These are phyloP conservation scores for Globodera rostochiensis DNA, from an alignment of 1,140 invertebrate species.

Conservation along the genomic window DNA sequence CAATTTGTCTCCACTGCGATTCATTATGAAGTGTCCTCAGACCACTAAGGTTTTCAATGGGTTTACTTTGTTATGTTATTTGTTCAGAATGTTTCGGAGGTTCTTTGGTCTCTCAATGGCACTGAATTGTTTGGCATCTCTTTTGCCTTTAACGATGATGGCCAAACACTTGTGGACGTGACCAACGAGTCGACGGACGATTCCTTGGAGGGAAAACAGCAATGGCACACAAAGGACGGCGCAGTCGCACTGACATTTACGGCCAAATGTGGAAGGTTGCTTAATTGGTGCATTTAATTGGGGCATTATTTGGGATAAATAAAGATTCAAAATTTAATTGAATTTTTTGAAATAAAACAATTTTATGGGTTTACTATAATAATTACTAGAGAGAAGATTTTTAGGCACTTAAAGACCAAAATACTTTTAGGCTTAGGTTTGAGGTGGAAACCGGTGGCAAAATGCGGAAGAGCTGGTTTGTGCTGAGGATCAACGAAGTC, in stretches of 20 bases:
- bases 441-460: neutral
- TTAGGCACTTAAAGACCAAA: too few relatives aligned
- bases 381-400: too few relatives aligned
- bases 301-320: too few relatives aligned
- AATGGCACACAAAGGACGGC: neutral
- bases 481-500: neutral
- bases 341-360: too few relatives aligned
- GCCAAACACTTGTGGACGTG: neutral
- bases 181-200: neutral
- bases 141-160: neutral
- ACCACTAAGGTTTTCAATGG: neutral
- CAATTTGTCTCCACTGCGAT: neutral
- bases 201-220: neutral
- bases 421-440: neutral
- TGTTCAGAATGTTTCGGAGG: neutral
- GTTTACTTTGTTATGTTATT: neutral
- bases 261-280: neutral
- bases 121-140: neutral
- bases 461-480: neutral
- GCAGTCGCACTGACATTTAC: neutral
- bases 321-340: too few relatives aligned
- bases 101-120: neutral
- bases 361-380: too few relatives aligned
- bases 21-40: neutral
- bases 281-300: too few relatives aligned